Conservation (phyloP, 2,888 invertebrate species). For the Drosophila aldrichi region DNA sequence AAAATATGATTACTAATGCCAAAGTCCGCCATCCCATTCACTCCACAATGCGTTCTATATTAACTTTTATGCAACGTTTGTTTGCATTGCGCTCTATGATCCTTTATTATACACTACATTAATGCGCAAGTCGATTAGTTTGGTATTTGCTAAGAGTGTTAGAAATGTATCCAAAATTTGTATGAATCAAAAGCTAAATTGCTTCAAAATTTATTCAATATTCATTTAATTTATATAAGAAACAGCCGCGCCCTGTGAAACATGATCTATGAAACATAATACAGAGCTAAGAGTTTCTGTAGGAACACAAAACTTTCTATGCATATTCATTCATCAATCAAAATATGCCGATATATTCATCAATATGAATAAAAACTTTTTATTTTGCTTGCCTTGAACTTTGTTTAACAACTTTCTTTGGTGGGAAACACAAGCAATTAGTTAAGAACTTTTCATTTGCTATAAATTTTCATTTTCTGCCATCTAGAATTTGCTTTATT, state of each 20-base stretch:
- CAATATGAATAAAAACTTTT: slow-evolving; percentile 6
- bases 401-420: neutral
- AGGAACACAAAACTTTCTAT: neutral
- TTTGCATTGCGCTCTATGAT: slow-evolving; percentile 47
- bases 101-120: slow-evolving; percentile 43
- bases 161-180: no score
- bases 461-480: neutral
- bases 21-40: slow-evolving; percentile 53
- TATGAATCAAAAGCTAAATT: neutral
- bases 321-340: neutral
- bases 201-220: neutral
- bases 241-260: neutral
- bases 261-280: neutral
- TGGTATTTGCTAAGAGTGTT: neutral
- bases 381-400: neutral
- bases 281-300: neutral
- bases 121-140: slow-evolving; percentile 24
- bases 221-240: neutral
- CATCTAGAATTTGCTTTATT: neutral
- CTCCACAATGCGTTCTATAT: slow-evolving; percentile 57
- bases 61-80: slow-evolving; percentile 63
- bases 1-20: slow-evolving; percentile 81
- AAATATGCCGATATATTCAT: neutral
- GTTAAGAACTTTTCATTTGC: slow-evolving; percentile 1
- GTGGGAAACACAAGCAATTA: neutral